phyloP scores from a whole-genome alignment of 2,888 invertebrate species.

The Epirrita christyi region DNA sequence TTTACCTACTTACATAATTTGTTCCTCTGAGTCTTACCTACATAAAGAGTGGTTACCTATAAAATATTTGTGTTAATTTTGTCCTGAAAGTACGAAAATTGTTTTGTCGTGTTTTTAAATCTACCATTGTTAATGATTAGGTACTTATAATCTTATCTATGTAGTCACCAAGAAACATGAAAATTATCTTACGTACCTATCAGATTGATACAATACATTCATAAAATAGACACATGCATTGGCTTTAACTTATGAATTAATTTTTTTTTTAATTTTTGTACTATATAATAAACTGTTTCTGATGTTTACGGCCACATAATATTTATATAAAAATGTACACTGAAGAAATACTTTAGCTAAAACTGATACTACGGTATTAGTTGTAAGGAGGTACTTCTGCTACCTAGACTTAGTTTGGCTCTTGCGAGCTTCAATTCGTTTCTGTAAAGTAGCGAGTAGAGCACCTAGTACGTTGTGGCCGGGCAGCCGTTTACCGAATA shows the following conservation, averaged over 20 bases:
- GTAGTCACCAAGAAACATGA: neutral
- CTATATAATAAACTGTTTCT: conserved; percentile 7
- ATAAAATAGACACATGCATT: conserved; percentile 17
- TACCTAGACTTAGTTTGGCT: conserved; percentile 73
- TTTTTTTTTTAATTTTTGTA: conserved; percentile 20
- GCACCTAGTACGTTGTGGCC: conserved; percentile 95
- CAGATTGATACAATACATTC: neutral
- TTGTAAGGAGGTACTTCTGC: conserved; percentile 37
- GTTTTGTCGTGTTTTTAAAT: neutral
- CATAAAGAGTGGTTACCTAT: neutral
- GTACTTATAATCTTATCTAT: neutral
- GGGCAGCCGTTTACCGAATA: conserved; percentile 95
- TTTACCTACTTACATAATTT: conserved; percentile 10
- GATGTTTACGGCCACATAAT: conserved; percentile 1
- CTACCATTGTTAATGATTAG: neutral
- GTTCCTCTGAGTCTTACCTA: neutral
- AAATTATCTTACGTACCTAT: too few species aligned
- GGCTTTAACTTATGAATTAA: conserved; percentile 17
- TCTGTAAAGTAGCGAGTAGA: conserved; percentile 91
- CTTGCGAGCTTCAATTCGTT: conserved; percentile 89
- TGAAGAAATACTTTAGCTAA: conserved; percentile 3
- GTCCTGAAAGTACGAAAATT: neutral
- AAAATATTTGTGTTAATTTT: neutral
- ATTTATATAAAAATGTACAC: conserved; percentile 17
- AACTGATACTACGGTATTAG: conserved; percentile 1